A percentile compares a stretch with the other conserved stretches of the same genome.
Evolutionary conservation across 2,113 vertebrate genomes (phyloP).

Genomic region (Fregetta grallaria): DNA sequence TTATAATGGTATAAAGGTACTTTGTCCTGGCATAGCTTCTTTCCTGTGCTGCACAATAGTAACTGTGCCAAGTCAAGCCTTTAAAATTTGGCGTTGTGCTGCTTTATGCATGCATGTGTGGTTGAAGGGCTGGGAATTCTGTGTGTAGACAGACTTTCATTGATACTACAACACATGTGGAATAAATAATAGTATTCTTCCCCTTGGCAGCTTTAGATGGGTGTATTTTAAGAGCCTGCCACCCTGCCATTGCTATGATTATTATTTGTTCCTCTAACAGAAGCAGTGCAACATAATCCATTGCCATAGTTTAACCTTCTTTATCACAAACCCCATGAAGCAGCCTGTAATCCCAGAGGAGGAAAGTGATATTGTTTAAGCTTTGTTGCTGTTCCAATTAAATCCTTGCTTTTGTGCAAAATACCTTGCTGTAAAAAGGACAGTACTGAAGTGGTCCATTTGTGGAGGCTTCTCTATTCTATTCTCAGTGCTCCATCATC

Average conservation of each 20-base stretch:
- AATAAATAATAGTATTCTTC: constrained; percentile 45
- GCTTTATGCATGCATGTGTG: neutral
- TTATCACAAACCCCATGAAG: constrained; percentile 32
- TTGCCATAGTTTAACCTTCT: constrained; percentile 60
- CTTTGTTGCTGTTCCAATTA: constrained; percentile 52
- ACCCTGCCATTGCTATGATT: constrained; percentile 41
- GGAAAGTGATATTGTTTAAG: constrained; percentile 41
- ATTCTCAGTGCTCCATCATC: constrained; percentile 22
- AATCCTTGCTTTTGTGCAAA: constrained; percentile 46
- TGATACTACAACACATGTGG: constrained; percentile 48
- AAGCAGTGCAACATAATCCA: constrained; percentile 40
- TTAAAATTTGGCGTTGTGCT: constrained; percentile 14
- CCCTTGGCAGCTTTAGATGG: neutral
- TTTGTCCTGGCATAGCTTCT: constrained; percentile 9
- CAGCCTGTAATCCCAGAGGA: constrained; percentile 45
- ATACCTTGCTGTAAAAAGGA: constrained; percentile 27
- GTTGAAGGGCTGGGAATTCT: constrained; percentile 33
- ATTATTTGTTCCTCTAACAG: constrained; percentile 46
- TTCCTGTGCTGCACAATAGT: neutral
- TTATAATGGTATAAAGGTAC: neutral
- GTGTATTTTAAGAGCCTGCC: constrained; percentile 32
- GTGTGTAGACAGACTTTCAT: constrained; percentile 56
- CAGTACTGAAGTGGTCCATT: constrained; percentile 22
- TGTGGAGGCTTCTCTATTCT: constrained; percentile 19
- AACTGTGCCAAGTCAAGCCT: constrained; percentile 11